Evolutionary conservation across 1,140 invertebrate genomes (phyloP), one percentile per base, ranked within the genome.

Genomic region (Gryon sp.): DNA sequence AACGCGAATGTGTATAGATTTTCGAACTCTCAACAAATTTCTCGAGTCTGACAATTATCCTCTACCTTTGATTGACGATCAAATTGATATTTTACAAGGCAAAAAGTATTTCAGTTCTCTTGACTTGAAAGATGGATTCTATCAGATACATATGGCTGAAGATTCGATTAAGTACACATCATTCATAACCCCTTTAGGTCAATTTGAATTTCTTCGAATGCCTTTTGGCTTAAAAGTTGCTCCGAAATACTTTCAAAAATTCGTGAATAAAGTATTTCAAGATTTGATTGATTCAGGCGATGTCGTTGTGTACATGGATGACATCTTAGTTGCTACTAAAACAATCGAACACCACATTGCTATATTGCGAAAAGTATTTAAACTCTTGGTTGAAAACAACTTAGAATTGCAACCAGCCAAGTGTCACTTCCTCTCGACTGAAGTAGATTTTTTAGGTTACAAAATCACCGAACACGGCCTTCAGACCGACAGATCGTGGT

Each of bases 331-430:
- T 2, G 28, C 28, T 2, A 32, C 28, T n/a, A 2, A 9, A 2
- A 32, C 28, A 32, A n/a, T 32, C 2, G 28, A 9, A 5, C n/a
- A 32, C n/a, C 28, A 32, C n/a, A 63, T 78, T n/a, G 5, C n/a
- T 2, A 32, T 32, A 7, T 7, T 32, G 28, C 4, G n/a, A 9
- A 32, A 32, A 32, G n/a, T 32, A 9, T 32, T 32, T n/a, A 32
- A 32, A 9, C n/a, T 32, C 2, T n/a, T 32, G n/a, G 28, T 32
- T 9, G 28, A 32, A 9, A 32, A 32, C n/a, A 6, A 32, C n/a
- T 32, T 32, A 9, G 28, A 32, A 32, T 7, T 32, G 4, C 5
- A 11, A 7, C n/a, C n/a, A 2, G 28, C 5, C 2, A 32, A 32
- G n/a, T 32, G 28, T 32, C 2, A 11, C n/a, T 32, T 32, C n/a